Evolutionary conservation across 2,797 vertebrate genomes (phyloP), one percentile per base, ranked within the genome.

Genomic region (Furcifer pardalis): DNA sequence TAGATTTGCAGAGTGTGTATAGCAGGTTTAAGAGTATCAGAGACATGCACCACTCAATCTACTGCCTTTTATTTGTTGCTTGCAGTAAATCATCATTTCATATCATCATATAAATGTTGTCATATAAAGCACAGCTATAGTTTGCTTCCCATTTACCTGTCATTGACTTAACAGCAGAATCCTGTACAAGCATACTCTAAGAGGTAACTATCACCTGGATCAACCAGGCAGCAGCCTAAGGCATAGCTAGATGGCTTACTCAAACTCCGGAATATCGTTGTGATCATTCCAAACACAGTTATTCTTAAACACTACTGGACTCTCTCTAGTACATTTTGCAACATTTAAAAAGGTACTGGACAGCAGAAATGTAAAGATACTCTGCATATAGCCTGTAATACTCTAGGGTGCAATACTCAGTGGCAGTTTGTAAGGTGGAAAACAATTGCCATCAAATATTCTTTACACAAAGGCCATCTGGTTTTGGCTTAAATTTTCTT

Each of bases 341-440:
- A 62, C 37, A 86, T 65, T 90, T 92, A 90, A 91, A 84, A 75
- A 84, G 85, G 66, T 90, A 42, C 21, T 4, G 12, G 2, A 32
- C 59, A 19, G 21, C 37, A 17, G 27, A 40, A 65, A 73, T 8
- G n/a, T 42, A 35, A 71, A 37, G 52, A 30, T 13, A 37, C 63
- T 69, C 17, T 27, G 44, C 1, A 5, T 6, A 2, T 37, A 77
- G 66, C 35, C 35, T 68, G 37, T 15, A 17, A 35, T 49, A 59
- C 5, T 79, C n/a, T 68, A 19, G 52, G 52, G 56, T 2, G 23
- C 25, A 44, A n/a, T 66, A 81, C 69, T 46, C 35, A 42, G 40
- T 25, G 40, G 42, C 32, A 30, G 21, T 71, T 49, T 49, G 12
- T 40, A 37, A 71, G 75, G 44, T 65, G 15, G 15, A 46, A 76